phyloP scores from a whole-genome alignment of 2,113 vertebrate genomes.

The Pelobates fuscus region DNA sequence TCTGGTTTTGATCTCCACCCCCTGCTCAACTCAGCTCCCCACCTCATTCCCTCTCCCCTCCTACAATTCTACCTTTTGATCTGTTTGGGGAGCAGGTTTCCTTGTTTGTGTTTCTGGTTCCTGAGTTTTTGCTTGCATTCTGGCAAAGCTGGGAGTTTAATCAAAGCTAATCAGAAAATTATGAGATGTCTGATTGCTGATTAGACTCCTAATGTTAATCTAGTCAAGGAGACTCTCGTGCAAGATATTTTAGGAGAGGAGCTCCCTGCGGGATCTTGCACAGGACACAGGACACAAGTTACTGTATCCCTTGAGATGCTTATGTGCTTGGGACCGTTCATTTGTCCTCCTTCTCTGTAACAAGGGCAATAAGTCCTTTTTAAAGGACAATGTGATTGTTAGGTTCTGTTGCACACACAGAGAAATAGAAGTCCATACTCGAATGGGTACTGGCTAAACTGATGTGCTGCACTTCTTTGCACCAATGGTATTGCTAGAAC shows the following conservation, averaged over 20 bases:
- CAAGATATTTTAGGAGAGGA: conserved; percentile 74
- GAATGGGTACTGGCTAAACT: no score
- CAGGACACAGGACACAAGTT: conserved; percentile 23
- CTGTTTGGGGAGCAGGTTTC: conserved; percentile 2
- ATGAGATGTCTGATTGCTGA: conserved; percentile 85
- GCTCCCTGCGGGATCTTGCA: conserved; percentile 28
- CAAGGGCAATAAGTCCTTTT: not conserved
- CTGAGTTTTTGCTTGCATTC: conserved; percentile 44
- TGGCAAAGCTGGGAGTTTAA: conserved; percentile 73
- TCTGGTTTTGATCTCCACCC: not conserved
- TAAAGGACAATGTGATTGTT: not conserved
- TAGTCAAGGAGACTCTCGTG: conserved; percentile 78
- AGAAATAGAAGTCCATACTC: no score
- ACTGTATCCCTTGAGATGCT: not conserved
- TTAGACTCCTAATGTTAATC: conserved; percentile 86
- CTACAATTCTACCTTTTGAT: conserved; percentile 29
- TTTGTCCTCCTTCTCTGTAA: not conserved
- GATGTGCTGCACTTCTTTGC: no score
- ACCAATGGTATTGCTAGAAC: no score
- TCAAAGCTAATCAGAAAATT: conserved; percentile 87
- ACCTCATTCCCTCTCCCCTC: conserved; percentile 51
- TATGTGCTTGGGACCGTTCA: not conserved
- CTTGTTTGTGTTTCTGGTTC: conserved; percentile 31
- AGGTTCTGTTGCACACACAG: not conserved
- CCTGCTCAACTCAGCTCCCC: conserved; percentile 20